Conservation (phyloP, 2,113 vertebrate species). For the Loxodonta africana region DNA sequence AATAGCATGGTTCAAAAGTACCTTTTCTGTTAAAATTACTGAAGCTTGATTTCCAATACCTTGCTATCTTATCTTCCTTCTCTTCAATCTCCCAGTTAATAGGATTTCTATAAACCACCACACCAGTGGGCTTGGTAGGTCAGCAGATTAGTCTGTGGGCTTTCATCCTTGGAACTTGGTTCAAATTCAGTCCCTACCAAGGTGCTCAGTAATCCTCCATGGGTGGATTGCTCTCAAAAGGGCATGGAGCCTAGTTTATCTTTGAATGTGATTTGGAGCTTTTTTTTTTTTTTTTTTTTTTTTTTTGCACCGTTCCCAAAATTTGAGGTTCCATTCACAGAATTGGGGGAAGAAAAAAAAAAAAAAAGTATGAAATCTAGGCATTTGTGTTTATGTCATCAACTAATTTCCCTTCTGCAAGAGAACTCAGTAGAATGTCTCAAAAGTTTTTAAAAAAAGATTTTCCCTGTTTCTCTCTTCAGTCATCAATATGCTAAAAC, state of each 20-base stretch:
- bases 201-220: slow-evolving; percentile 76
- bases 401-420: not conserved
- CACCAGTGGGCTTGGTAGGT: slow-evolving; percentile 74
- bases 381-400: not conserved
- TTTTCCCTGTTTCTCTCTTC: not conserved
- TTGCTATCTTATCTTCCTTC: slow-evolving; percentile 85
- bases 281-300: not conserved
- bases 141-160: slow-evolving; percentile 82
- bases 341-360: not conserved
- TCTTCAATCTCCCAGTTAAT: slow-evolving; percentile 84
- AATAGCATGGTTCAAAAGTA: slow-evolving; percentile 74
- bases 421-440: not conserved
- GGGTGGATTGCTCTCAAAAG: slow-evolving; percentile 71
- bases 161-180: slow-evolving; percentile 87
- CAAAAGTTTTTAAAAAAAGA: no score
- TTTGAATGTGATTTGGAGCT: slow-evolving; percentile 47
- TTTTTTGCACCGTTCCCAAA: slow-evolving; percentile 5
- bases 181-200: slow-evolving; percentile 81
- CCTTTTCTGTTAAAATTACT: slow-evolving; percentile 85
- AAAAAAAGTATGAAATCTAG: not conserved
- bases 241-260: not conserved
- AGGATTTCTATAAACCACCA: slow-evolving; percentile 86
- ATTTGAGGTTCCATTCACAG: slow-evolving; percentile 59
- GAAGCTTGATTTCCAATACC: slow-evolving; percentile 83
- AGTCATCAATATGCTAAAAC: not conserved